Percentiles rank a stretch among this genome's conserved stretches.
These are phyloP conservation scores for Monochamus alternatus DNA, from an alignment of 2,888 invertebrate genomes.

Conservation along the genomic window DNA sequence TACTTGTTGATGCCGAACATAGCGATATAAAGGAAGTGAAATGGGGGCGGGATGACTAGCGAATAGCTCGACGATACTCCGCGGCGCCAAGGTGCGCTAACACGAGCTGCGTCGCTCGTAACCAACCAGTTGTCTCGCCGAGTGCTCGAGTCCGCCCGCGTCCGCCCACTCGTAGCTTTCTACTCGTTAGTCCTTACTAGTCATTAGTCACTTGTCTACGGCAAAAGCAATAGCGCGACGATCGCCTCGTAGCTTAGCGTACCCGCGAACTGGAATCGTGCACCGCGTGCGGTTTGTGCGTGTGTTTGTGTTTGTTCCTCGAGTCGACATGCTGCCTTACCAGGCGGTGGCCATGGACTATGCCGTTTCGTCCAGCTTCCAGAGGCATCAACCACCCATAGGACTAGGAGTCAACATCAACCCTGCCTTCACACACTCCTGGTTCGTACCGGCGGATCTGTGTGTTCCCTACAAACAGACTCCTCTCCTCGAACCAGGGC, in stretches of 20 bases:
- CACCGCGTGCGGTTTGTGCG: constrained; percentile 3
- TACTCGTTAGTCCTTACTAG: constrained; percentile 59
- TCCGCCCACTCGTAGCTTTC: constrained; percentile 64
- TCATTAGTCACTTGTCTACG: constrained; percentile 64
- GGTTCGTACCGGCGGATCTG: constrained; percentile 96
- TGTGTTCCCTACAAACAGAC: constrained; percentile 89
- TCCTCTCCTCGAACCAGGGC: constrained; percentile 94
- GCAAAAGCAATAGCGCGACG: constrained; percentile 52
- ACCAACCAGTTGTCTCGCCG: constrained; percentile 67
- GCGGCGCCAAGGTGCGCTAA: constrained; percentile 61
- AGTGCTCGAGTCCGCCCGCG: constrained; percentile 62
- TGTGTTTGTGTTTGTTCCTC: constrained; percentile 41
- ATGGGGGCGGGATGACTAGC: constrained; percentile 66
- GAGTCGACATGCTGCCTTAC: constrained; percentile 83
- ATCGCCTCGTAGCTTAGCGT: constrained; percentile 36
- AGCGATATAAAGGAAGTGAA: constrained; percentile 59
- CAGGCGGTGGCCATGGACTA: constrained; percentile 92
- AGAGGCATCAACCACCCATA: constrained; percentile 67
- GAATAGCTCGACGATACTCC: constrained; percentile 66
- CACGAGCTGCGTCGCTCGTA: constrained; percentile 66
- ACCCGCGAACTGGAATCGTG: constrained; percentile 19
- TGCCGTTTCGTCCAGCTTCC: constrained; percentile 74
- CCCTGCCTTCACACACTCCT: constrained; percentile 93
- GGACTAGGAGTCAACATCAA: constrained; percentile 76
- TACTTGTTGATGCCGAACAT: constrained; percentile 69